Conservation (phyloP, 2,797 vertebrate genomes). For the Champsocephalus esox region DNA sequence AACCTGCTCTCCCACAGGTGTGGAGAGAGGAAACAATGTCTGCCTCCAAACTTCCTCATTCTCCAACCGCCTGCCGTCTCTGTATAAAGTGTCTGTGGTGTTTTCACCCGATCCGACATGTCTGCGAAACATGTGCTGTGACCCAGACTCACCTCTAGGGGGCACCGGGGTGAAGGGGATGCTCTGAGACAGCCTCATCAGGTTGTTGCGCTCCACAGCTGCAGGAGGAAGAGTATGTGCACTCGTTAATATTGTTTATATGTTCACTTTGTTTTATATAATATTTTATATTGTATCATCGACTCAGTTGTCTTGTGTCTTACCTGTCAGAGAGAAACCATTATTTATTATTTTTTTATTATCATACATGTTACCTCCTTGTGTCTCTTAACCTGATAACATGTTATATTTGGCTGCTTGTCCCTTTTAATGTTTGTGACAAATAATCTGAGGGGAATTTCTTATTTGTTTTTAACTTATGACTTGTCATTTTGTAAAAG, state of each 20-base stretch:
- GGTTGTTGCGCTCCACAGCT: conserved; percentile 99
- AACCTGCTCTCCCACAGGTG: background rate
- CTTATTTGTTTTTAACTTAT: too few species aligned
- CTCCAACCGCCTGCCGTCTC: conserved; percentile 9
- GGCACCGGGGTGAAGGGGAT: conserved; percentile 99
- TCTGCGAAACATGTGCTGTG: background rate
- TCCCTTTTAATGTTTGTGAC: too few species aligned
- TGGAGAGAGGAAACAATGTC: conserved; percentile 3
- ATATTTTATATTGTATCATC: too few species aligned
- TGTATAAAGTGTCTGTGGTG: background rate
- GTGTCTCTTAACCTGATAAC: too few species aligned
- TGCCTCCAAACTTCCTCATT: conserved; percentile 52
- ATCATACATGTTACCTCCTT: too few species aligned
- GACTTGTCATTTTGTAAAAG: too few species aligned
- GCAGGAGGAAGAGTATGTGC: conserved; percentile 14
- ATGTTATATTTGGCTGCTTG: too few species aligned
- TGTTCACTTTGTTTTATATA: too few species aligned
- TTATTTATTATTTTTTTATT: too few species aligned
- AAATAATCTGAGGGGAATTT: too few species aligned
- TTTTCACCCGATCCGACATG: background rate
- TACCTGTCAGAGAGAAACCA: too few species aligned
- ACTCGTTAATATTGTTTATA: conserved; percentile 4
- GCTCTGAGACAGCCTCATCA: conserved; percentile 98
- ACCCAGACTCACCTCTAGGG: conserved; percentile 90
- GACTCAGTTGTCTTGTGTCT: too few species aligned